These are phyloP conservation scores for Drosophila rubida DNA, from an alignment of 2,888 invertebrate genomes.

Conservation along the genomic window DNA sequence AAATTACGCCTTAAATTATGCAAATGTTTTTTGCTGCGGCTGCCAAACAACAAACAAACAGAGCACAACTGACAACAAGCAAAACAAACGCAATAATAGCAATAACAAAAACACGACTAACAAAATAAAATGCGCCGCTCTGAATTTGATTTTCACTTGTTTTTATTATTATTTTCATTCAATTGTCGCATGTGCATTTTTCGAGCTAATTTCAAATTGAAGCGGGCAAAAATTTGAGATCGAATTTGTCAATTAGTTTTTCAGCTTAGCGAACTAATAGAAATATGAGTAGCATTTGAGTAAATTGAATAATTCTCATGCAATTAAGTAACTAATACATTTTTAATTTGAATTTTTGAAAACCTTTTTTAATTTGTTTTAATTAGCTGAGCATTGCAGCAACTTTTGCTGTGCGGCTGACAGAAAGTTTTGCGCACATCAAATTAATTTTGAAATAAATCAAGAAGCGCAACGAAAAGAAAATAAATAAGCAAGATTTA, in stretches of 20 bases:
- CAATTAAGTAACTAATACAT: neutral
- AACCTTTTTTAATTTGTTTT: conserved; percentile 39
- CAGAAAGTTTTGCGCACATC: conserved; percentile 35
- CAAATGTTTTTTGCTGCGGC: conserved; percentile 60
- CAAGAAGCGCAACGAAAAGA: conserved; percentile 27
- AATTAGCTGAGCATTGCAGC: conserved; percentile 35
- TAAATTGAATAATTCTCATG: neutral
- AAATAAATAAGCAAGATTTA: conserved; percentile 24
- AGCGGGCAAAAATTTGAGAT: no score
- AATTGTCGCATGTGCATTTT: conserved; percentile 2
- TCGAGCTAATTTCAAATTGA: neutral
- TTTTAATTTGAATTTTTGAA: neutral
- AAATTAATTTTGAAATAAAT: conserved; percentile 49
- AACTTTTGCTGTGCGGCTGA: conserved; percentile 12
- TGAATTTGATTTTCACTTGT: conserved; percentile 43
- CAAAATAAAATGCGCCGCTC: conserved; percentile 11
- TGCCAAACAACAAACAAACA: conserved; percentile 28
- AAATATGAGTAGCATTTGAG: neutral
- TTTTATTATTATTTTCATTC: conserved; percentile 11
- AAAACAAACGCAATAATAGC: conserved; percentile 10
- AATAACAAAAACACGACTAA: conserved; percentile 11
- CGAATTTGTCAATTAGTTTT: neutral
- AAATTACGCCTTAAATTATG: conserved; percentile 76
- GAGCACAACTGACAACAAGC: conserved; percentile 4
- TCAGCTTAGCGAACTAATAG: neutral